Conservation (phyloP, 2,797 vertebrate genomes). For the Sphaeramia orbicularis region DNA sequence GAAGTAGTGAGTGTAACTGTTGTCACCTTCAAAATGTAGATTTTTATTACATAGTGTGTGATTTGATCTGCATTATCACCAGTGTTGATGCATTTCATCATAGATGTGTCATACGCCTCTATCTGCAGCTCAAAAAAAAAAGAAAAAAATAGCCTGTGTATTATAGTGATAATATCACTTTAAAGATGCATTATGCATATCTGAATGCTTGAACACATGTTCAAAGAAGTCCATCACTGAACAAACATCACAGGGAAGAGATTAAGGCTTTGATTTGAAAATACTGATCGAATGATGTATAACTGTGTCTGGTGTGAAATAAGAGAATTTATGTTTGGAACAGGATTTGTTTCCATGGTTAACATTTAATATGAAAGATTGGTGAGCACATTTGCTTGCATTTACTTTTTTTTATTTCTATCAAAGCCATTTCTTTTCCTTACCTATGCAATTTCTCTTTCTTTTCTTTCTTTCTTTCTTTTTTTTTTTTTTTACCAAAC, state of each 20-base stretch:
- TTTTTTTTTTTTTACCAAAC: constrained; percentile 41
- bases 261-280: constrained; percentile 44
- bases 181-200: constrained; percentile 10
- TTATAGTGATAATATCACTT: too few relatives aligned
- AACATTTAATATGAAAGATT: constrained; percentile 47
- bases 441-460: constrained; percentile 9
- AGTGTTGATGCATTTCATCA: too few relatives aligned
- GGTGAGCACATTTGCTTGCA: constrained; percentile 18
- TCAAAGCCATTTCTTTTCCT: constrained; percentile 12
- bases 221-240: constrained; percentile 14
- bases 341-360: constrained; percentile 32
- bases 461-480: constrained; percentile 18
- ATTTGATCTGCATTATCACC: too few relatives aligned
- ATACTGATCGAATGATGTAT: constrained; percentile 30
- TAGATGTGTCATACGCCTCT: too few relatives aligned
- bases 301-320: constrained; percentile 15
- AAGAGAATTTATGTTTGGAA: constrained; percentile 41
- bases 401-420: too few relatives aligned
- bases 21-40: too few relatives aligned
- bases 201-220: constrained; percentile 12
- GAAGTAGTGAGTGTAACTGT: too few relatives aligned
- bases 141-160: too few relatives aligned
- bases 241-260: constrained; percentile 22
- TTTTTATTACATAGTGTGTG: too few relatives aligned
- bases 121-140: too few relatives aligned